Percentiles rank a stretch among this genome's conserved stretches.
Conservation (phyloP, 2,888 invertebrate genomes). For the Lepidonotus clava region DNA sequence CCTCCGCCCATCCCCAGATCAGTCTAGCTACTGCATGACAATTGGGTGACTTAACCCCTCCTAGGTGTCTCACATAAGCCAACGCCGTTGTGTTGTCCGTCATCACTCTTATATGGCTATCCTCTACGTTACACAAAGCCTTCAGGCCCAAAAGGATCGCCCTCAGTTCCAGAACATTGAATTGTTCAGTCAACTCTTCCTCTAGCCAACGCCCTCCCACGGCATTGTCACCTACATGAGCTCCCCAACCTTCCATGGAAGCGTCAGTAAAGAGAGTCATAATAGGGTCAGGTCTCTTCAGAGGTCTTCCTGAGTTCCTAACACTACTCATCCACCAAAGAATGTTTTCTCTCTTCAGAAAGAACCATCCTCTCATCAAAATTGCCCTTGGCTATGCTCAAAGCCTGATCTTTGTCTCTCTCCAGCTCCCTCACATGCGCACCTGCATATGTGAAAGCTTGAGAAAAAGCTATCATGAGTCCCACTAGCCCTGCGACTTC, state of each 20-base stretch:
- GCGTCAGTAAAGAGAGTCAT: neutral
- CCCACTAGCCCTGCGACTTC: neutral
- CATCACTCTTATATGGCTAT: too few species aligned
- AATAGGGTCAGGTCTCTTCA: neutral
- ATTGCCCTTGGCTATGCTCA: neutral
- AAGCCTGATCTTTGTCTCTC: neutral
- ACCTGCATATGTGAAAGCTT: neutral
- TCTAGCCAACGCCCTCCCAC: neutral
- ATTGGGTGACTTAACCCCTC: neutral
- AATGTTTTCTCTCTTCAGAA: too few species aligned
- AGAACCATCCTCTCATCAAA: neutral
- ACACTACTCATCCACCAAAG: neutral
- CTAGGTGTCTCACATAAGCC: too few species aligned
- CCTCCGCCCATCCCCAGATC: neutral
- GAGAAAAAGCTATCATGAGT: neutral
- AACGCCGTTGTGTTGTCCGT: too few species aligned
- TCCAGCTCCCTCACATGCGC: neutral
- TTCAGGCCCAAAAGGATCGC: neutral
- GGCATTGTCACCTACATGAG: neutral
- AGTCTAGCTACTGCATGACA: neutral
- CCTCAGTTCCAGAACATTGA: neutral
- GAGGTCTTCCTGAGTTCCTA: neutral
- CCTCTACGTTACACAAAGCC: too few species aligned
- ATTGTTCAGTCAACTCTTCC: neutral
- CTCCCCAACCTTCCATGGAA: neutral